These are phyloP conservation scores for Ernsta delagoae DNA, from an alignment of 2,888 invertebrate species.

Conservation along the genomic window DNA sequence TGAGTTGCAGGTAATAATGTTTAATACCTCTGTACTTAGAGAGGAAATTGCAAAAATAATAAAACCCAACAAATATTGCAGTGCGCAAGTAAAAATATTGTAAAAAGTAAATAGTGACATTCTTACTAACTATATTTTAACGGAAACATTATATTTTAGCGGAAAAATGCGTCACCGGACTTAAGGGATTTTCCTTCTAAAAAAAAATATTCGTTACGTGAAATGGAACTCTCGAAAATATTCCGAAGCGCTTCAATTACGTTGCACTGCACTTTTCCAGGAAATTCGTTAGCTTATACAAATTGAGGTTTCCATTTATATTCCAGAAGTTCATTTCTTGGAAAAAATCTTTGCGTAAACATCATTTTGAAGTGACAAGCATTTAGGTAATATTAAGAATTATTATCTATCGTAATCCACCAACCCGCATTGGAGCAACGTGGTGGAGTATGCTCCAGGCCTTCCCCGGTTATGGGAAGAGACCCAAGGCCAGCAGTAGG, in stretches of 20 bases:
- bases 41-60: no score
- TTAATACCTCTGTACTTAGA: no score
- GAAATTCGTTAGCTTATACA: neutral
- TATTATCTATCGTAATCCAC: no score
- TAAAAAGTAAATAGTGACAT: neutral
- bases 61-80: neutral
- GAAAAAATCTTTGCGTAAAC: no score
- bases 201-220: neutral
- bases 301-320: neutral
- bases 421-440: no score
- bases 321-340: no score
- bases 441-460: no score
- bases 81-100: neutral
- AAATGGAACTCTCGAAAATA: conserved; percentile 5
- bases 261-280: neutral
- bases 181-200: neutral
- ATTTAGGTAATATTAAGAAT: no score
- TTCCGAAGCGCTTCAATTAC: conserved; percentile 6
- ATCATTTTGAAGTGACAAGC: no score
- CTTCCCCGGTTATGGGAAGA: no score
- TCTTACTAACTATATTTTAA: neutral
- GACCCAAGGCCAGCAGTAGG: no score
- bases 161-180: neutral
- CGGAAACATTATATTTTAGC: neutral
- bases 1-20: no score